These are phyloP conservation scores for Heliconius ethilla DNA, from an alignment of 2,888 invertebrate genomes.

Conservation along the genomic window DNA sequence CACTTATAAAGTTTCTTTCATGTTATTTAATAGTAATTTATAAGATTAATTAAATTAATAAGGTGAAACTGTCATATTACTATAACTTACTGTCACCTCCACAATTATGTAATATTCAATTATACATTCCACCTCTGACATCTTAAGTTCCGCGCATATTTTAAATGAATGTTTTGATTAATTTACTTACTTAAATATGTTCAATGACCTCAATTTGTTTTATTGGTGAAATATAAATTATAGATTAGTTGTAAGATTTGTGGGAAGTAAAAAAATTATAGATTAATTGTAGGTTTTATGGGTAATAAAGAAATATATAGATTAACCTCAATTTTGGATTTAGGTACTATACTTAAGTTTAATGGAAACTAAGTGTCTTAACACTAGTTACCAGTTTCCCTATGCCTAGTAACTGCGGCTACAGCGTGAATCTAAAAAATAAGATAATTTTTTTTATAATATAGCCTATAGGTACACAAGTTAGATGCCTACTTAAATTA, in stretches of 20 bases:
- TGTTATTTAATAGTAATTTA: slow-evolving; percentile 1
- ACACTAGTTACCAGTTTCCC: too few relatives aligned
- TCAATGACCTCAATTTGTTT: neutral
- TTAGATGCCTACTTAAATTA: neutral
- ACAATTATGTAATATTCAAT: slow-evolving; percentile 8
- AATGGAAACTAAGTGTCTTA: too few relatives aligned
- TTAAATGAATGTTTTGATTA: neutral
- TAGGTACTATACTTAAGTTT: too few relatives aligned
- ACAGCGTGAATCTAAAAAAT: too few relatives aligned
- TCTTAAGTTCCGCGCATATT: slow-evolving; percentile 13
- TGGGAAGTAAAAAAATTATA: neutral
- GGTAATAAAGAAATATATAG: too few relatives aligned
- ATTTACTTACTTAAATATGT: neutral
- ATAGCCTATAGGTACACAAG: too few relatives aligned
- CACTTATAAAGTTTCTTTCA: neutral
- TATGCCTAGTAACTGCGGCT: too few relatives aligned
- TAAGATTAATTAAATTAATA: neutral
- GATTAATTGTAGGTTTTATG: too few relatives aligned
- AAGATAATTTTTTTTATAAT: too few relatives aligned
- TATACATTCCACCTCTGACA: slow-evolving; percentile 13
- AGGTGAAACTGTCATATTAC: slow-evolving; percentile 2
- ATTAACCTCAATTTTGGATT: too few relatives aligned
- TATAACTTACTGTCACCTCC: slow-evolving; percentile 7
- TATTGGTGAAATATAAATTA: neutral
- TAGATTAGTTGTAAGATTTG: too few relatives aligned